Conservation (phyloP, 2,113 vertebrate genomes). For the Ochotona curzoniae region DNA sequence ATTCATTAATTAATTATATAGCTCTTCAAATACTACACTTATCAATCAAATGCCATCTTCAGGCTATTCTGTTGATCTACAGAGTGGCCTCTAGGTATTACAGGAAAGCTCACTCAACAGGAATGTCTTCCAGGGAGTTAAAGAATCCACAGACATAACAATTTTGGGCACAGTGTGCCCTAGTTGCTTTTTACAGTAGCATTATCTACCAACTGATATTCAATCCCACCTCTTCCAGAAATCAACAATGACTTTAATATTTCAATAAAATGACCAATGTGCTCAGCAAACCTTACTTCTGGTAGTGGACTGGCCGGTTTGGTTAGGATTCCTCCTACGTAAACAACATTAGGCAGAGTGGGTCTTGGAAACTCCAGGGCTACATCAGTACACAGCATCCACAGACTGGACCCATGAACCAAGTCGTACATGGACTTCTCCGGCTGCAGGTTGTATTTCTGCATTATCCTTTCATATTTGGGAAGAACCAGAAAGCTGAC, state of each 20-base stretch:
- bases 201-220: background rate
- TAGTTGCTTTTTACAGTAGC: background rate
- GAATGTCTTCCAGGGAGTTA: background rate
- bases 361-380: slow-evolving; percentile 98
- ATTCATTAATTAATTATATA: no score
- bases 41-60: background rate
- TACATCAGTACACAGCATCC: slow-evolving; percentile 99
- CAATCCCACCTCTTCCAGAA: background rate
- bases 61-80: accelerated
- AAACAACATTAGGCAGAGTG: slow-evolving; percentile 97
- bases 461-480: slow-evolving; percentile 97
- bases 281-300: slow-evolving; percentile 92
- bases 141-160: background rate
- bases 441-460: slow-evolving; percentile 91
- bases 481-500: slow-evolving; percentile 96
- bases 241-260: background rate
- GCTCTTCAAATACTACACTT: background rate
- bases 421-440: slow-evolving; percentile 94
- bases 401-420: slow-evolving; percentile 95
- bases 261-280: slow-evolving; percentile 70
- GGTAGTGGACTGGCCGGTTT: slow-evolving; percentile 93
- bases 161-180: background rate
- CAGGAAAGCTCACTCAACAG: background rate
- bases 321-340: slow-evolving; percentile 98
- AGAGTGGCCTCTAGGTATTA: background rate